These are phyloP conservation scores for Chaenocephalus aceratus DNA, from an alignment of 2,113 vertebrate species.

Conservation along the genomic window DNA sequence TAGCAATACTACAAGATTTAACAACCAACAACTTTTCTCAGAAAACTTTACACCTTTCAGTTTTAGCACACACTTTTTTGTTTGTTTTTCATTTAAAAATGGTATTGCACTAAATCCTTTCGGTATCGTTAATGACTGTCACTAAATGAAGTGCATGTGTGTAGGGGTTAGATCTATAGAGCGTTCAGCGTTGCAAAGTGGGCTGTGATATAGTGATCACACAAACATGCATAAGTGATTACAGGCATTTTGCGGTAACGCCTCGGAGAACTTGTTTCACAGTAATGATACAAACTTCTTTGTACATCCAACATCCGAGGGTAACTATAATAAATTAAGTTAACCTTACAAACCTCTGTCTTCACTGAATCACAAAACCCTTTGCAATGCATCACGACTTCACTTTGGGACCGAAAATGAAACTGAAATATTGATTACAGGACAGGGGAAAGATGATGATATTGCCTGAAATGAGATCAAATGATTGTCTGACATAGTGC, in stretches of 20 bases:
- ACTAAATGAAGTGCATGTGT: not conserved
- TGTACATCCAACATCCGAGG: constrained; percentile 1
- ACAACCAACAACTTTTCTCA: too few species aligned
- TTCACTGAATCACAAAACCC: constrained; percentile 10
- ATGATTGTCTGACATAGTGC: constrained; percentile 35
- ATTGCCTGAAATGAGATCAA: constrained; percentile 59
- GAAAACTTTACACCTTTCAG: not conserved
- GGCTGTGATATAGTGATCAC: constrained; percentile 1
- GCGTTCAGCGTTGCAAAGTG: not conserved
- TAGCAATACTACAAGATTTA: not conserved
- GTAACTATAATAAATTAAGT: constrained; percentile 19
- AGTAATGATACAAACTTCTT: not conserved
- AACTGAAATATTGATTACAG: constrained; percentile 57
- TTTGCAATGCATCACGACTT: constrained; percentile 10
- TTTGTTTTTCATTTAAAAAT: not conserved
- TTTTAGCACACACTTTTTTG: not conserved
- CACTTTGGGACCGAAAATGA: constrained; percentile 27
- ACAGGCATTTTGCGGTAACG: not conserved
- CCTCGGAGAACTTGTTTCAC: not conserved
- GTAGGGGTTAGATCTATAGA: not conserved
- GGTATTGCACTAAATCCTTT: not conserved
- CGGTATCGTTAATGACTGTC: not conserved
- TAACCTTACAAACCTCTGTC: constrained; percentile 23
- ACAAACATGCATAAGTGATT: not conserved
- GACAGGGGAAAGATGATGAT: constrained; percentile 45